A percentile compares a stretch with the other conserved stretches of the same genome.
Evolutionary conservation across 2,888 invertebrate genomes (phyloP).

Genomic region (Salticus scenicus): DNA sequence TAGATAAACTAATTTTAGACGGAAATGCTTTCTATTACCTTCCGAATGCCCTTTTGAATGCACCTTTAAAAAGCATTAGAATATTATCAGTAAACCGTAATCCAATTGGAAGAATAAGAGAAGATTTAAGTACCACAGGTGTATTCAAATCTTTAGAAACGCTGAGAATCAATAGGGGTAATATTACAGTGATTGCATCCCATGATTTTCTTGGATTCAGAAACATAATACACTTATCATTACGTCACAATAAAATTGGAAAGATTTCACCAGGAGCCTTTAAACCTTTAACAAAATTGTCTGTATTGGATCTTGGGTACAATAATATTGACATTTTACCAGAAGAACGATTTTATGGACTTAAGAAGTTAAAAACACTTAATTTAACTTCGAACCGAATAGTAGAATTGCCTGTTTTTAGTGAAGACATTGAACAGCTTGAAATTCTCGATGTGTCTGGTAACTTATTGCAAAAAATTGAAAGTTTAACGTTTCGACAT

Average conservation of each 20-base stretch:
- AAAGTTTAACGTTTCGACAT: slow-evolving; percentile 72
- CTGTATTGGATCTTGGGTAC: slow-evolving; percentile 68
- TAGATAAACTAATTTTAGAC: slow-evolving; percentile 71
- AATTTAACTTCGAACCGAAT: slow-evolving; percentile 90
- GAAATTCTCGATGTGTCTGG: slow-evolving; percentile 84
- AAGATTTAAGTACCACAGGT: slow-evolving; percentile 71
- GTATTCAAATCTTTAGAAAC: slow-evolving; percentile 58
- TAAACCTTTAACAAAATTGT: slow-evolving; percentile 67
- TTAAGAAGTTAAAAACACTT: slow-evolving; percentile 83
- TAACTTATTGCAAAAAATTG: slow-evolving; percentile 80
- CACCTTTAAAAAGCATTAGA: slow-evolving; percentile 68
- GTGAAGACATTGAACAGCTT: slow-evolving; percentile 82
- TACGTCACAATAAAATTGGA: slow-evolving; percentile 72
- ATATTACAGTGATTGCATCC: slow-evolving; percentile 72
- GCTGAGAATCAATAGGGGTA: slow-evolving; percentile 69
- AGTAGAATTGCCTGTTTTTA: slow-evolving; percentile 79
- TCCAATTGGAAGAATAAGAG: slow-evolving; percentile 71
- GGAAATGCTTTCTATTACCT: slow-evolving; percentile 72
- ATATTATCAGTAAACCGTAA: slow-evolving; percentile 71
- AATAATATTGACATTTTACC: slow-evolving; percentile 73
- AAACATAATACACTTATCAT: slow-evolving; percentile 62
- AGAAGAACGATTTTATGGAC: slow-evolving; percentile 72
- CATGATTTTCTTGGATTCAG: slow-evolving; percentile 72
- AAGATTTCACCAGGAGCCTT: slow-evolving; percentile 73
- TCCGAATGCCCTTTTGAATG: slow-evolving; percentile 71